Base-by-base conservation (phyloP, 2,888 invertebrate genomes). In the Sisyra nigra region DNA sequence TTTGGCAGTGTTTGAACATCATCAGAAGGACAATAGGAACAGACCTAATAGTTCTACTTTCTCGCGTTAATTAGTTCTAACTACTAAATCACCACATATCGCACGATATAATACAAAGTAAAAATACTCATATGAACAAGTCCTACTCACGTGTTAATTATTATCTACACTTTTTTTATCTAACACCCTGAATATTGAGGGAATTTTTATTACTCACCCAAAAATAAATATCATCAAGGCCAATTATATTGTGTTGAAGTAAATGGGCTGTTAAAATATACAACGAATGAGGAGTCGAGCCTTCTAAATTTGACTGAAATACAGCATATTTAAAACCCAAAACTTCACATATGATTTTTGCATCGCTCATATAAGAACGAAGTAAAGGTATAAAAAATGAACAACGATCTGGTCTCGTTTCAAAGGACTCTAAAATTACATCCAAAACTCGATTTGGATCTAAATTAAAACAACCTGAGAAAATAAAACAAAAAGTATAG, bases 391-490 rank as follows among this genome's bases (percentile, higher is more conserved):
- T 81, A 62, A 93, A 96, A 52, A 92, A 69, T 41, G 74, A 71
- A 53, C 80, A 76, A 59, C 82, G 71, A 52, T 83, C 74, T 1
- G 85, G 80, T 44, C 85, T 76, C 50, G 82, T 80, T 60, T 98
- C 97, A 68, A 98, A 96, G 19, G 91, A 87, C 63, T 98, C 97
- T 53, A 99, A 67, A 52, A 99, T 85, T 48, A 97, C 80, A 59
- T 98, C 98, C 49, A 97, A 67, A 10, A 96, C 94, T 56, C 97
- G 72, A 63, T 98, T 98, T 3, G 98, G 98, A 66, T 99, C 98
- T 59, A 99, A 74, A 67, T 97, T 97, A 61, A 98, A 99, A 62
- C 94, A 96, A 56, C 98, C 96, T 89, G 60, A 37, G 68, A 37
- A 56, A 55, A 48, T 14, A 49, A 48, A 46, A 24, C 30, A 24